A percentile compares a stretch with the other conserved stretches of the same genome.
Conservation (phyloP, 2,113 vertebrate species). For the Callospermophilus lateralis region DNA sequence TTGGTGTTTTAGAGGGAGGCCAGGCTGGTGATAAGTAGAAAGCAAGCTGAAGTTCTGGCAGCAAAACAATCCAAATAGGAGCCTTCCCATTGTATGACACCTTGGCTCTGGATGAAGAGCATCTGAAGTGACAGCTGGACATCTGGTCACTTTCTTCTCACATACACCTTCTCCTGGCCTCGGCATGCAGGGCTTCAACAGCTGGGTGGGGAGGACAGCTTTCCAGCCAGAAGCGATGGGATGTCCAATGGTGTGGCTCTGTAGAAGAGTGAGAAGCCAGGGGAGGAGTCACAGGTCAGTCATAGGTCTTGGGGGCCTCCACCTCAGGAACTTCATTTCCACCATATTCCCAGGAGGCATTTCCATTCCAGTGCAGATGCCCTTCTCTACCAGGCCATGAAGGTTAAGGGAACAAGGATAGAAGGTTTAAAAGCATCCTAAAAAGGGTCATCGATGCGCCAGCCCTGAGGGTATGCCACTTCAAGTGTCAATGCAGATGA, state of each 20-base stretch:
- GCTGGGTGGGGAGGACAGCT: too few relatives aligned
- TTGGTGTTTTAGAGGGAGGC: neutral
- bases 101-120: neutral
- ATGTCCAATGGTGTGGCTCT: rapidly evolving
- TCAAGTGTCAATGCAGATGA: neutral
- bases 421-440: neutral
- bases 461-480: rapidly evolving
- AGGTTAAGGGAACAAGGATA: neutral
- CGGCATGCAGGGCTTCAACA: too few relatives aligned
- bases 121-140: neutral
- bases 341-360: rapidly evolving
- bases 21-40: neutral
- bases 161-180: neutral
- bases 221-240: neutral
- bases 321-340: rapidly evolving
- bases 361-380: neutral
- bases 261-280: too few relatives aligned
- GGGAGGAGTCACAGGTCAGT: rapidly evolving
- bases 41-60: neutral
- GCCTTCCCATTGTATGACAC: neutral
- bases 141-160: neutral
- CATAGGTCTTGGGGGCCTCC: neutral
- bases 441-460: rapidly evolving
- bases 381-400: neutral
- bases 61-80: neutral